Evolutionary conservation across 1,140 invertebrate species (phyloP).

Genomic region (Euwallacea similis): DNA sequence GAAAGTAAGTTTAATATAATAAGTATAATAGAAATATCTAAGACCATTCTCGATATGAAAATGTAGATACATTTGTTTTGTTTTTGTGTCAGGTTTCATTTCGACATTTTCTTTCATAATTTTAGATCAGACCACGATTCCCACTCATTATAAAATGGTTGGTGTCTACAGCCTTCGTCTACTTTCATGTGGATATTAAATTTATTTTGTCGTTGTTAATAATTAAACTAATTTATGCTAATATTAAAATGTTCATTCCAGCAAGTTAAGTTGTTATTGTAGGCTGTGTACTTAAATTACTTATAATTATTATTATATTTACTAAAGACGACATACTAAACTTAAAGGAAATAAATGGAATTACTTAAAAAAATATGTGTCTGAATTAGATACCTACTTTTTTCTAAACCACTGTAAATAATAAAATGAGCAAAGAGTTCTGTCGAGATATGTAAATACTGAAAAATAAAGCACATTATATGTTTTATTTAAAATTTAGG

Average conservation of each 20-base stretch:
- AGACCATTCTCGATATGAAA: no score
- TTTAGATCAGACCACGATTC: constrained; percentile 45
- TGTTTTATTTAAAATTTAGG: no score
- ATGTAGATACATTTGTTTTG: no score
- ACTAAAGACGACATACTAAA: background rate
- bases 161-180: no score
- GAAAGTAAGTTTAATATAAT: constrained; percentile 31
- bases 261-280: constrained; percentile 27
- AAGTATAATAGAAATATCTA: background rate
- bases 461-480: no score
- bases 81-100: no score
- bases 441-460: no score
- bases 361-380: background rate
- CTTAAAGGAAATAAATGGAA: constrained; percentile 6
- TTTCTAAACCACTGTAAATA: no score
- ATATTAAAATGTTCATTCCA: constrained; percentile 26
- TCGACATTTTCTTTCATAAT: background rate
- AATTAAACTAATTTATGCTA: constrained; percentile 32
- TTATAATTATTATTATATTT: constrained; percentile 16
- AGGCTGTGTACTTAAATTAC: constrained; percentile 39
- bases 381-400: no score
- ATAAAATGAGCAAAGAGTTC: no score
- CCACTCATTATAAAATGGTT: constrained; percentile 43
- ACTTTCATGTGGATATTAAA: background rate
- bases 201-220: constrained; percentile 17